phyloP scores from a whole-genome alignment of 2,113 vertebrate species.

The Sylvilagus bachmani region DNA sequence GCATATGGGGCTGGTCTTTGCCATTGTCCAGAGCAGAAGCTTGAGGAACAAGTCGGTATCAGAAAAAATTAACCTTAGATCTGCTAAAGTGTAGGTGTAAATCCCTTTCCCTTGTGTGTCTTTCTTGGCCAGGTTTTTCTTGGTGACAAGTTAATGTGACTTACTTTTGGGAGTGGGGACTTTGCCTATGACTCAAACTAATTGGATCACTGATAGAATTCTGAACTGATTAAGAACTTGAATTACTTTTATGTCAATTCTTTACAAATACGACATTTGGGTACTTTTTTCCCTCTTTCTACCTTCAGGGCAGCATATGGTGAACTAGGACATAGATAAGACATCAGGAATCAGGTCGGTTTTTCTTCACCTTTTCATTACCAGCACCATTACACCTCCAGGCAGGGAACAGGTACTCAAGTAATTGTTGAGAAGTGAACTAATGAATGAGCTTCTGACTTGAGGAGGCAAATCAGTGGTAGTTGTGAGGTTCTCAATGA shows the following conservation, averaged over 20 bases:
- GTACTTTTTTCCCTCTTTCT: background rate
- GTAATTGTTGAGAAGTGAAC: slow-evolving; percentile 35
- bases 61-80: background rate
- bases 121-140: background rate
- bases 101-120: background rate
- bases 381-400: background rate
- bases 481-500: slow-evolving; percentile 65
- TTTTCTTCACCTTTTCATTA: background rate
- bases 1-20: background rate
- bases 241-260: background rate
- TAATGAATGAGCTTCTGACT: slow-evolving; percentile 52
- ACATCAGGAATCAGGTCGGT: background rate
- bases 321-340: background rate
- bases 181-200: slow-evolving; percentile 18
- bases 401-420: background rate
- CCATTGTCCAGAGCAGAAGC: background rate
- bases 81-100: background rate
- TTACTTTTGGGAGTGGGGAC: background rate
- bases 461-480: slow-evolving; percentile 14
- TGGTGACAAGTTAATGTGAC: background rate
- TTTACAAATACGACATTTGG: background rate
- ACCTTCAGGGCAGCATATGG: background rate
- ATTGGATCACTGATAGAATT: background rate
- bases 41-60: background rate
- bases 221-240: slow-evolving; percentile 39